phyloP scores from a whole-genome alignment of 1,140 invertebrate genomes.

The Trinorchestia longiramus region DNA sequence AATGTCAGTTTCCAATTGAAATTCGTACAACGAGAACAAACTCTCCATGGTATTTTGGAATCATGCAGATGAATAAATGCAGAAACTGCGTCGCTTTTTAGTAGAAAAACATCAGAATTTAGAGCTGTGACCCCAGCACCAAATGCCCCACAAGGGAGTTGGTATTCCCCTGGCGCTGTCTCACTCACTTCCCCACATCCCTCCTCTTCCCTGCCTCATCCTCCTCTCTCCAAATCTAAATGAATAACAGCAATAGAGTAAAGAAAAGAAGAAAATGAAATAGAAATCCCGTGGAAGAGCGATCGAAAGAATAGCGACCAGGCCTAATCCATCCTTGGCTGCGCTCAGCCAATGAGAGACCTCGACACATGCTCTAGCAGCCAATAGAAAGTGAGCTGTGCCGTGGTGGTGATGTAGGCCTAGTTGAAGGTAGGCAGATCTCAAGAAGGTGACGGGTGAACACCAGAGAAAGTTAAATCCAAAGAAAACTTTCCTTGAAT shows the following conservation, averaged over 20 bases:
- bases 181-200: neutral
- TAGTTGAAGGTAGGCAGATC: neutral
- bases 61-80: neutral
- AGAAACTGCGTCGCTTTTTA: neutral
- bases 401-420: neutral
- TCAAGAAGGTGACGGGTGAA: slow-evolving; percentile 5
- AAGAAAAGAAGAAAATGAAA: slow-evolving; percentile 47
- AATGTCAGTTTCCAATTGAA: no score
- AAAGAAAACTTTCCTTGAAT: neutral
- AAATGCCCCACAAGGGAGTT: neutral
- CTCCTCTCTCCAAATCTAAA: slow-evolving; percentile 37
- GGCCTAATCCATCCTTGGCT: slow-evolving; percentile 51
- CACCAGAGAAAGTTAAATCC: neutral
- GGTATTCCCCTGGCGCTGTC: neutral
- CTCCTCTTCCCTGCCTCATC: neutral
- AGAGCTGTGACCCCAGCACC: neutral
- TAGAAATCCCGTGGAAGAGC: slow-evolving; percentile 50
- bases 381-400: neutral
- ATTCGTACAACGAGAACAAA: no score
- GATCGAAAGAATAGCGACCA: slow-evolving; percentile 51
- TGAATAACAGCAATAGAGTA: slow-evolving; percentile 51
- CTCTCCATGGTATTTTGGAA: no score
- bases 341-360: slow-evolving; percentile 14
- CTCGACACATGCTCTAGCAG: neutral
- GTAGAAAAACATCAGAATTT: neutral